Evolutionary conservation across 2,797 vertebrate species (phyloP), one percentile per base, ranked within the genome.

Genomic region (Sandelia bainsii): DNA sequence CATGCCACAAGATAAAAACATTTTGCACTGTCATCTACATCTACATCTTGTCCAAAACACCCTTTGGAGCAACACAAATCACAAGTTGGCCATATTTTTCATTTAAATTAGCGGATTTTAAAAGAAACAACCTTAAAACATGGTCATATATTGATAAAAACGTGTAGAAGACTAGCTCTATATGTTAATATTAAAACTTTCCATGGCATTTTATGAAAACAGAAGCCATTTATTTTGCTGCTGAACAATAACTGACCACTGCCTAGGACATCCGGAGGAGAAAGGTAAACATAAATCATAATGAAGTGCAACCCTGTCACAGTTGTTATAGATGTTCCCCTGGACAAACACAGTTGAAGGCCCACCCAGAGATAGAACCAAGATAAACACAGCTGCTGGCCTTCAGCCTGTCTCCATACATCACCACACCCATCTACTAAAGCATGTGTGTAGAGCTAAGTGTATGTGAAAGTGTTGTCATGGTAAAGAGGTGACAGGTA

Each of bases 321-420:
- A 1, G 29, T 10, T 20, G n/a, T 69, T 73, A 72, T 76, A 45
- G 2, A n/a, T 40, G 25, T 62, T 56, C 17, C 50, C 11, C 37
- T 50, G 58, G 61, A 83, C 77, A 71, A 84, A 82, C 83, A 82
- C 8, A 11, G 40, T 11, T 22, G 16, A 59, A 58, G 67, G 71
- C 80, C 83, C 80, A 67, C 88, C 80, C 85, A 75, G 84, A 52
- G 74, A 72, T 27, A 20, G 8, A 67, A 44, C 49, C 19, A 88
- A 89, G 85, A 94, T 88, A 93, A 94, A 94, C 91, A 94, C 93
- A 95, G 93, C 93, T 94, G 93, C 81, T 57, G 27, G 42, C 69
- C 49, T 49, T 80, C 51, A 20, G 62, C 67, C 40, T 61, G 62
- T 58, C 69, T 60, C 49, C 50, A 58, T 39, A 63, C 57, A 52